phyloP scores from a whole-genome alignment of 2,797 vertebrate genomes.

The Gymnopithys bicolor region DNA sequence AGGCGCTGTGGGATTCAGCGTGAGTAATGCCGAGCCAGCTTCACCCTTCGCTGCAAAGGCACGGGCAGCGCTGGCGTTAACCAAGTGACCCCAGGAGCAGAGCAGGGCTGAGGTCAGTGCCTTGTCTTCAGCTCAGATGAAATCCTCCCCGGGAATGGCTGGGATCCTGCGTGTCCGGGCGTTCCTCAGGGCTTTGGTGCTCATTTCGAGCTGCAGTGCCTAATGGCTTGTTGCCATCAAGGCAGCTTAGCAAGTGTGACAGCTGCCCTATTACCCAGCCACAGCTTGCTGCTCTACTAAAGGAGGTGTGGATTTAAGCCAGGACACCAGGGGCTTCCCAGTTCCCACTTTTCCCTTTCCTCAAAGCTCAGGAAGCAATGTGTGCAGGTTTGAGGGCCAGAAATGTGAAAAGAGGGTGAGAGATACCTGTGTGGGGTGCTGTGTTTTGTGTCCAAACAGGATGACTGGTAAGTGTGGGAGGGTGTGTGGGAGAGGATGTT shows the following conservation, averaged over 20 bases:
- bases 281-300: background rate
- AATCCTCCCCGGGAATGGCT: background rate
- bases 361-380: background rate
- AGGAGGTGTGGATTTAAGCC: conserved; percentile 2
- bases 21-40: conserved; percentile 13
- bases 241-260: conserved; percentile 50
- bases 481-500: background rate
- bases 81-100: background rate
- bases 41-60: background rate
- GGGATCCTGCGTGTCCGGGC: background rate
- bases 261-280: conserved; percentile 44
- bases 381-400: background rate
- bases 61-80: background rate
- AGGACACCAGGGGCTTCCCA: background rate
- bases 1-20: conserved; percentile 23
- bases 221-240: conserved; percentile 28
- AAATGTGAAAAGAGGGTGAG: background rate
- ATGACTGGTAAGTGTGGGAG: background rate
- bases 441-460: background rate
- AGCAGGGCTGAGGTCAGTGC: background rate
- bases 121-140: background rate
- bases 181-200: conserved; percentile 4
- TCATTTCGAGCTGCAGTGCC: conserved; percentile 17
- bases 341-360: background rate
- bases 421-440: background rate